Base-by-base conservation (phyloP, 2,888 invertebrate species). In the Chaetogeoica ovagalla region DNA sequence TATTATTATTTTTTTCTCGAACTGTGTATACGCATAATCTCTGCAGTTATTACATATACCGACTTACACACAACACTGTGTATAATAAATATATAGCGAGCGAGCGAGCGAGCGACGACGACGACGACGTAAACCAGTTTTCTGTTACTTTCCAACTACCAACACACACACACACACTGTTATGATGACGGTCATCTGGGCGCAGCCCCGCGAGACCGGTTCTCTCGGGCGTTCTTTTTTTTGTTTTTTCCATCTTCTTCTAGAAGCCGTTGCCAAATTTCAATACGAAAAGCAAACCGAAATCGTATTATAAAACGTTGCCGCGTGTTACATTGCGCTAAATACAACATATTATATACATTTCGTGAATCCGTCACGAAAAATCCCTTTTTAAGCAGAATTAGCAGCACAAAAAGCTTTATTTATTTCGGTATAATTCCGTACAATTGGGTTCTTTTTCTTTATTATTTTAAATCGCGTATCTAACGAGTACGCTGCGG, bases 101-200 rank as follows among this genome's bases (percentile, higher is more conserved):
- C 43, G 39, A 39, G 39, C 60, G 48, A 21, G 15, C 15, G 21
- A 63, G n/a, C 52, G 19, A 62, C 62, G 43, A 19, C 37, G n/a
- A 63, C 63, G 48, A 9, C 55, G n/a, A 63, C 37, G 39, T 57
- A 79, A 79, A 79, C 79, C 79, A 71, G 79, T 79, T 79, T 74
- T 66, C 52, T 70, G 63, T 71, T 79, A 79, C 79, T 79, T 79
- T 79, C 79, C 70, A 79, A 77, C 79, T 39, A 23, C 70, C 57
- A 70, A 62, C 57, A 66, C 52, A 19, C 52, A 43, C 39, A 30
- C 59, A n/a, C 59, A n/a, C 74, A 37, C 39, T 60, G 77, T 77
- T 77, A 79, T n/a, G 79, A 79, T 79, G 79, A 79, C 70, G 79
- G 79, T 79, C 71, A 71, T 79, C 79, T 79, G 79, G 79, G 79